Percentiles rank a stretch among this genome's conserved stretches.
Conservation (phyloP, 2,797 vertebrate genomes). For the Malacoctenus gilli region DNA sequence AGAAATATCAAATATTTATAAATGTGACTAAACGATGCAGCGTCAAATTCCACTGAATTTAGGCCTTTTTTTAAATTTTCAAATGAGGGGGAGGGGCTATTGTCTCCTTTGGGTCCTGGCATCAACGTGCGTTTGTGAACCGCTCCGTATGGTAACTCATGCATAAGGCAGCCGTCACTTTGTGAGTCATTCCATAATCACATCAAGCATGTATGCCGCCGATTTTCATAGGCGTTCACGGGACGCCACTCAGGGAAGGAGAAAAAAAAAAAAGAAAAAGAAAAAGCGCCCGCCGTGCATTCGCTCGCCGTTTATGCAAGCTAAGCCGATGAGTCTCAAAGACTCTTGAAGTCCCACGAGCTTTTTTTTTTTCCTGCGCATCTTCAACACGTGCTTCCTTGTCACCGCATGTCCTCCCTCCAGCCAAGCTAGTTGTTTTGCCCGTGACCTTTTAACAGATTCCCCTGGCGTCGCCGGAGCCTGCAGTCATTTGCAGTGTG, state of each 20-base stretch:
- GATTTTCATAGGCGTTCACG: slow-evolving; percentile 16
- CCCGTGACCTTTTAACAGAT: slow-evolving; percentile 79
- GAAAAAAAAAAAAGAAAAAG: too few relatives aligned
- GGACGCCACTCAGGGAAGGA: slow-evolving; percentile 13
- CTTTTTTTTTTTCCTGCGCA: too few relatives aligned
- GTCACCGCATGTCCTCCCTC: slow-evolving; percentile 70
- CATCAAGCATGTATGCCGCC: slow-evolving; percentile 30
- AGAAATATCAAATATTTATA: slow-evolving; percentile 49
- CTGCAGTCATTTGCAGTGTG: slow-evolving; percentile 75
- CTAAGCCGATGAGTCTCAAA: slow-evolving; percentile 42
- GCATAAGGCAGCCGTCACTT: slow-evolving; percentile 49
- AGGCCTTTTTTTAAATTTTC: slow-evolving; percentile 39
- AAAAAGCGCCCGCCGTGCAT: slow-evolving; percentile 6
- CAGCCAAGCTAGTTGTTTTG: slow-evolving; percentile 71
- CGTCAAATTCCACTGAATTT: slow-evolving; percentile 26
- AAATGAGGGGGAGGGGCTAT: slow-evolving; percentile 16
- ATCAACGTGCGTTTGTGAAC: slow-evolving; percentile 58
- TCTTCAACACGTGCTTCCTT: slow-evolving; percentile 67
- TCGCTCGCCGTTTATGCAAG: slow-evolving; percentile 39
- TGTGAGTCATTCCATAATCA: slow-evolving; percentile 56
- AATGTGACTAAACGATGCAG: slow-evolving; percentile 23
- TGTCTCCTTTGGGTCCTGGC: slow-evolving; percentile 56
- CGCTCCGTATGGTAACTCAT: slow-evolving; percentile 41
- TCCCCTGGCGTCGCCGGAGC: slow-evolving; percentile 71
- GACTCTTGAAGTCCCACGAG: slow-evolving; percentile 50